Percentiles rank a stretch among this genome's conserved stretches.
phyloP scores from a whole-genome alignment of 2,888 invertebrate species.

The Escarpia spicata region DNA sequence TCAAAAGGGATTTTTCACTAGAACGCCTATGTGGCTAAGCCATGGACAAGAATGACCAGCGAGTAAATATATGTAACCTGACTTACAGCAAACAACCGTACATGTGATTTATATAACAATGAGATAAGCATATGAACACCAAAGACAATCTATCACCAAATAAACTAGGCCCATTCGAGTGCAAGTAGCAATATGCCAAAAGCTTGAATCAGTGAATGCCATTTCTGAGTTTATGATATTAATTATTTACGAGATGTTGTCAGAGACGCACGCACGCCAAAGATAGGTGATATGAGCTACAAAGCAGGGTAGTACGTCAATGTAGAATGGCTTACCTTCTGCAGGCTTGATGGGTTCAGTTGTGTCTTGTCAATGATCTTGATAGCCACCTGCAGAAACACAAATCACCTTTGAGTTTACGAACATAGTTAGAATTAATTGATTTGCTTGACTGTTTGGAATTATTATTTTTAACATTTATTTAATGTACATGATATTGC shows the following conservation, averaged over 20 bases:
- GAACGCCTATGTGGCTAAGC: background rate
- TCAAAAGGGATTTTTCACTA: background rate
- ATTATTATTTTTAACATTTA: too few species aligned
- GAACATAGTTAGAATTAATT: background rate
- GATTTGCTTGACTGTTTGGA: background rate
- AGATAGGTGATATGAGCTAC: background rate
- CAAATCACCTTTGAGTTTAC: background rate
- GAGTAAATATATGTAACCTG: background rate
- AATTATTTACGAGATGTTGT: background rate
- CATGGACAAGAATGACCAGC: background rate
- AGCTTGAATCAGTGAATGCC: background rate
- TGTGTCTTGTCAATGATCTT: constrained; percentile 39
- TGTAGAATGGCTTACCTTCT: constrained; percentile 33
- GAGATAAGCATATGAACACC: background rate
- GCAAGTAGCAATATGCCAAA: background rate
- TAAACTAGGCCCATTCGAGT: background rate
- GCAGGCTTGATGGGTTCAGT: constrained; percentile 37
- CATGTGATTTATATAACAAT: background rate
- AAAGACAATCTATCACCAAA: background rate
- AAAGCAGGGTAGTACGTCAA: background rate
- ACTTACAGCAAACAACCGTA: background rate
- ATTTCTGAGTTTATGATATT: background rate
- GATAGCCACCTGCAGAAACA: constrained; percentile 34
- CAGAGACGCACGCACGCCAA: background rate
- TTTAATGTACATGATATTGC: too few species aligned